Evolutionary conservation across 2,888 invertebrate genomes (phyloP), one percentile per base, ranked within the genome.

Genomic region (Sisyra terminalis): DNA sequence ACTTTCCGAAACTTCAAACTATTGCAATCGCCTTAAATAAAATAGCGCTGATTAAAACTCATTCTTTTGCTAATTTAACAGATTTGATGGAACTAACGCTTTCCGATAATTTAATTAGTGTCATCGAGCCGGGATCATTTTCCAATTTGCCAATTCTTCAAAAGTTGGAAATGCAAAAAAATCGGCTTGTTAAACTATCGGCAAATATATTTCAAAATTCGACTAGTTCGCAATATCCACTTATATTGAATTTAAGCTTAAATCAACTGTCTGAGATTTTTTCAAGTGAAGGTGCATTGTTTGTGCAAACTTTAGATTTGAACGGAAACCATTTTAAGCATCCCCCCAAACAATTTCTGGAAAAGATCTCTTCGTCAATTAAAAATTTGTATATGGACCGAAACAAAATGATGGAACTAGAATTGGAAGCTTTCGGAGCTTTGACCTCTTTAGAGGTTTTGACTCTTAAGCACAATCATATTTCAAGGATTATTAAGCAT

Each of bases 41-140:
- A 56, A 76, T 90, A 53, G 71, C 70, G 55, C 67, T 69, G 50
- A 66, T 89, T 48, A 72, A 77, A 53, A 73, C 72, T 49, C 71
- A 75, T 54, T 75, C 82, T 47, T 88, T 93, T 57, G 68, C 71
- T 51, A 77, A 83, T 61, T 71, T 92, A 57, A 76, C 80, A 29
- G 78, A 76, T 58, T 70, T 93, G 50, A 73, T 78, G 52, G 85
- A 83, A 55, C 68, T 93, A 52, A 82, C 89, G 58, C 66, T 93
- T 50, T 81, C 86, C 42, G 77, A 83, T 55, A 93, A 93, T 65
- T 69, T 76, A 52, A 73, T 93, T 53, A 69, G 69, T 47, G 71
- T 72, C 49, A 74, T 93, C 52, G 78, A 78, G 46, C 70, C 71
- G 37, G 72, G 74, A 42, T 77, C 87, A 5, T 84, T 92, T 55